Percentiles rank a stretch among this genome's conserved stretches.
Evolutionary conservation across 1,140 invertebrate species (phyloP).

Genomic region (Mactra quadrangularis): DNA sequence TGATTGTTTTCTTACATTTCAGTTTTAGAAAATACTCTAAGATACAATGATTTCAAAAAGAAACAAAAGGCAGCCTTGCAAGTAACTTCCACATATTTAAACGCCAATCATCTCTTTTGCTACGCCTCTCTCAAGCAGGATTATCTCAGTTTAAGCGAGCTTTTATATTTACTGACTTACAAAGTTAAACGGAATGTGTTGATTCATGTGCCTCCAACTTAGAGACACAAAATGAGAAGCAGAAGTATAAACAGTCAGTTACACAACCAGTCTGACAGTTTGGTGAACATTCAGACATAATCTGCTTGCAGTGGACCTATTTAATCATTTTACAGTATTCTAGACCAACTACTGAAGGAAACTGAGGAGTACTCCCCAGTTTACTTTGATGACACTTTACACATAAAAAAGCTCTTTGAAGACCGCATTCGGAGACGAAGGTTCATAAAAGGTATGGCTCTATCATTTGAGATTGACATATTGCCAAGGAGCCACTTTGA

Average conservation of each 20-base stretch:
- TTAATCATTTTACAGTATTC: slow-evolving; percentile 8
- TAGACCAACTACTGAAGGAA: slow-evolving; percentile 29
- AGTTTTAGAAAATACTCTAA: too few species aligned
- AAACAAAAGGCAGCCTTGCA: slow-evolving; percentile 50
- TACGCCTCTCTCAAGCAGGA: slow-evolving; percentile 14
- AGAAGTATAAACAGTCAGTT: slow-evolving; percentile 42
- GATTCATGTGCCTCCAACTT: slow-evolving; percentile 43
- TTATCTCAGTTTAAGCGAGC: neutral
- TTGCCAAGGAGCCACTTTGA: slow-evolving; percentile 57
- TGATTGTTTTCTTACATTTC: too few species aligned
- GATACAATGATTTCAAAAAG: slow-evolving; percentile 53
- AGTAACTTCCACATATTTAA: slow-evolving; percentile 26
- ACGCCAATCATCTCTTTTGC: slow-evolving; percentile 29
- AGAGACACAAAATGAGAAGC: slow-evolving; percentile 44
- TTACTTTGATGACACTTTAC: slow-evolving; percentile 27
- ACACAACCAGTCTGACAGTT: slow-evolving; percentile 6
- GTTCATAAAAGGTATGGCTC: slow-evolving; percentile 9
- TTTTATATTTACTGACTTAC: slow-evolving; percentile 34
- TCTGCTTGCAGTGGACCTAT: slow-evolving; percentile 9
- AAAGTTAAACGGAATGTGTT: slow-evolving; percentile 37
- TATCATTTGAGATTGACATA: slow-evolving; percentile 45
- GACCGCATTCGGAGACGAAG: slow-evolving; percentile 9
- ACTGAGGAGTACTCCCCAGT: slow-evolving; percentile 7
- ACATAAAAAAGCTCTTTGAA: slow-evolving; percentile 16
- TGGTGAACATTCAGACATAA: neutral